Percentiles rank a stretch among this genome's conserved stretches.
These are phyloP conservation scores for Schlechtendalia chinensis DNA, from an alignment of 1,140 invertebrate genomes.

Conservation along the genomic window DNA sequence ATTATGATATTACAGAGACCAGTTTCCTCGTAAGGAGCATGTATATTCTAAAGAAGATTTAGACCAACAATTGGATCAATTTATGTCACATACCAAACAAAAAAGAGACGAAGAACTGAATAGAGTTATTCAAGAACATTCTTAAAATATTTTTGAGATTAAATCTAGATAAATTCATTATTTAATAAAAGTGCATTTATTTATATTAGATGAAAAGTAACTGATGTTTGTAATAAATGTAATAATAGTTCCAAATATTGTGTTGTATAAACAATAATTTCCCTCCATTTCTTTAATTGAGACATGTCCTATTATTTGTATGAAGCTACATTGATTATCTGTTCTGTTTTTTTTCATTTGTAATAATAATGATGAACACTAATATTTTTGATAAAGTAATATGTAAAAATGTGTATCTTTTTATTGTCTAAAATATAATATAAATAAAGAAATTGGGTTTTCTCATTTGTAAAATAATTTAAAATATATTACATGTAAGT, in stretches of 20 bases:
- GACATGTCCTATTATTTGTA: background rate
- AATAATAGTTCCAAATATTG: background rate
- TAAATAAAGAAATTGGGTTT: background rate
- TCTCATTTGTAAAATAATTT: background rate
- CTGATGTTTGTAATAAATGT: background rate
- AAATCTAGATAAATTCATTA: conserved; percentile 2
- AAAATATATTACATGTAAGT: no score
- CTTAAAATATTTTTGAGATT: background rate
- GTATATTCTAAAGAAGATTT: conserved; percentile 42
- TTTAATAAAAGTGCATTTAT: background rate
- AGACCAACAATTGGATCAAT: conserved; percentile 42
- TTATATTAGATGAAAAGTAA: background rate
- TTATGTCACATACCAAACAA: conserved; percentile 47
- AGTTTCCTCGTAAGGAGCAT: conserved; percentile 10
- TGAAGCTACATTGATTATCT: background rate
- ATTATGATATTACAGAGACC: conserved; percentile 7
- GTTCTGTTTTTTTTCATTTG: background rate
- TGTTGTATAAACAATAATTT: background rate
- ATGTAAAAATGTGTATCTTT: background rate
- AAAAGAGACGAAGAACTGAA: conserved; percentile 42
- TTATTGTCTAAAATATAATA: background rate
- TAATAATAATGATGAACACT: background rate
- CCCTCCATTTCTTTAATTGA: background rate
- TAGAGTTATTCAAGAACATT: conserved; percentile 41
- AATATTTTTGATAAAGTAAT: background rate